Conservation (phyloP, 2,113 vertebrate species). For the Bujurquina vittata region DNA sequence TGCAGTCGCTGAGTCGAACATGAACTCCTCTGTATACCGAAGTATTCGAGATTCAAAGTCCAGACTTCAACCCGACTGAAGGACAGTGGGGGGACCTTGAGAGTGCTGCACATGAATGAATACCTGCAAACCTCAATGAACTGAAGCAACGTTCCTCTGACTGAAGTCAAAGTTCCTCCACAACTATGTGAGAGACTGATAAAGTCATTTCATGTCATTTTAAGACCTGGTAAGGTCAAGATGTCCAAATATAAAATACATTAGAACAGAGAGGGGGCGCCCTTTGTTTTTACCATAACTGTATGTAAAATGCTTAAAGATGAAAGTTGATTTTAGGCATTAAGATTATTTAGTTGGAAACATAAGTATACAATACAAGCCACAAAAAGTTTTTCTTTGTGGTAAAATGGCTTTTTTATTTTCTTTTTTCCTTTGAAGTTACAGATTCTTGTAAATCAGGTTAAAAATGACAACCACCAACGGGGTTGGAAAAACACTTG, state of each 20-base stretch:
- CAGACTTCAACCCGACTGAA: neutral
- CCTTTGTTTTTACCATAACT: neutral
- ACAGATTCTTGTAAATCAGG: constrained; percentile 42
- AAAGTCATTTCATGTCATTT: too few species aligned
- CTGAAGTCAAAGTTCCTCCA: too few species aligned
- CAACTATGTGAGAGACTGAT: too few species aligned
- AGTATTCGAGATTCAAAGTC: neutral
- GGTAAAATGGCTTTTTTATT: constrained; percentile 63
- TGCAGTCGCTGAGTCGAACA: neutral
- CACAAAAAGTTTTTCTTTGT: constrained; percentile 17
- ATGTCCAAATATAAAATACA: neutral
- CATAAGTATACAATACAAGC: neutral
- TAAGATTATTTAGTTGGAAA: neutral
- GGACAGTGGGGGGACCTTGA: neutral
- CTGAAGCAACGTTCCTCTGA: too few species aligned
- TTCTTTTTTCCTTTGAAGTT: constrained; percentile 30
- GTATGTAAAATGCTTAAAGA: neutral
- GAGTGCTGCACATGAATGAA: neutral
- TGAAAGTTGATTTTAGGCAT: neutral
- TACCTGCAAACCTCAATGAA: neutral
- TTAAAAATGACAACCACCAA: constrained; percentile 29
- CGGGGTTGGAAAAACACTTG: neutral
- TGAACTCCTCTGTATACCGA: neutral
- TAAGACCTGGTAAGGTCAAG: neutral
- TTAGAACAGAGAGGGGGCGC: neutral